Conservation (phyloP, 1,140 invertebrate genomes). For the Goniozus legneri region DNA sequence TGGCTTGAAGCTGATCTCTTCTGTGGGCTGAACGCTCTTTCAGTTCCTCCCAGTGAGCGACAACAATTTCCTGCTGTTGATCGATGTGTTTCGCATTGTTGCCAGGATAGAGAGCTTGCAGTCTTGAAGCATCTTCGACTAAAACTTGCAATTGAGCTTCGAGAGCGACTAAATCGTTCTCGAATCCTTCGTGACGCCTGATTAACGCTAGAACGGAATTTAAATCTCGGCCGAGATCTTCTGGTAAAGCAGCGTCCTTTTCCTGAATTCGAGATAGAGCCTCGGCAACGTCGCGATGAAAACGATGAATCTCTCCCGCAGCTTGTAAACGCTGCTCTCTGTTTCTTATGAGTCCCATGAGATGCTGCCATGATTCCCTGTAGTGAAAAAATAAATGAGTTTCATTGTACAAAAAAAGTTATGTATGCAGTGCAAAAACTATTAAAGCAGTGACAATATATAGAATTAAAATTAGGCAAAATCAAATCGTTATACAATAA, state of each 20-base stretch:
- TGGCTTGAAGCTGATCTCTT: slow-evolving; percentile 78
- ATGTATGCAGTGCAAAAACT: slow-evolving; percentile 7
- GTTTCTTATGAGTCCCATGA: slow-evolving; percentile 81
- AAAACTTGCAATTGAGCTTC: slow-evolving; percentile 90
- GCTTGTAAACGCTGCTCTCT: slow-evolving; percentile 83
- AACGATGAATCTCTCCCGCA: slow-evolving; percentile 93
- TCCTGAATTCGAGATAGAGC: slow-evolving; percentile 86
- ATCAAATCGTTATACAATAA: not conserved
- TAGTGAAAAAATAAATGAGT: slow-evolving; percentile 17
- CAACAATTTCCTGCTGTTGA: slow-evolving; percentile 77
- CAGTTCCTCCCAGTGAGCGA: slow-evolving; percentile 83
- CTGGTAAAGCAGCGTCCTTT: slow-evolving; percentile 78
- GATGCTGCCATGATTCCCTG: slow-evolving; percentile 84
- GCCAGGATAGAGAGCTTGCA: slow-evolving; percentile 88
- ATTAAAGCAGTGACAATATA: not conserved
- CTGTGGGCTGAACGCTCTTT: slow-evolving; percentile 77
- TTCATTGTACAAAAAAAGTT: slow-evolving; percentile 7
- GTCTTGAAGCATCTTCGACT: slow-evolving; percentile 84
- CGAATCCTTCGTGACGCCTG: slow-evolving; percentile 88
- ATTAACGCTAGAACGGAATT: slow-evolving; percentile 82
- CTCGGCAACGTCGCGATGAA: slow-evolving; percentile 94
- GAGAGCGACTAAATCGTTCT: slow-evolving; percentile 90
- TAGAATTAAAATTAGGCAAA: slow-evolving; percentile 7
- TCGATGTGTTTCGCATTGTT: slow-evolving; percentile 87
- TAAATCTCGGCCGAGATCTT: slow-evolving; percentile 82